Evolutionary conservation across 2,888 invertebrate species (phyloP).

Genomic region (Eupithecia pulchellata): DNA sequence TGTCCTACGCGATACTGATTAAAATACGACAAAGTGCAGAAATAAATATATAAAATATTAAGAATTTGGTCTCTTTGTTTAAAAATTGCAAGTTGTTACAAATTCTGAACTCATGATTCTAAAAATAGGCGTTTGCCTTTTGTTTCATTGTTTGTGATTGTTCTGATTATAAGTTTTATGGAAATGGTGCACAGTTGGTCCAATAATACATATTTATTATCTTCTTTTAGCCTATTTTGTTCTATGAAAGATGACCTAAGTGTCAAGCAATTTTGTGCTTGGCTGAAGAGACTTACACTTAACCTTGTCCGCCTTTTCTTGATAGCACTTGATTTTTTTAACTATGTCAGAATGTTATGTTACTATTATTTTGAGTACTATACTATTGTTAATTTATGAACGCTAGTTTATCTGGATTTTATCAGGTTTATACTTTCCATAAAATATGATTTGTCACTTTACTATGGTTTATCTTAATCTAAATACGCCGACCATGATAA

Average conservation of each 20-base stretch:
- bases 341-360: too few species aligned
- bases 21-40: conserved; percentile 22
- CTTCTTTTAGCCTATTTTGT: background rate
- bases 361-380: too few species aligned
- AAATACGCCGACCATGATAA: background rate
- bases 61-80: conserved; percentile 66
- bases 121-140: conserved; percentile 66
- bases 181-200: background rate
- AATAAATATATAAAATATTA: conserved; percentile 5
- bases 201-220: background rate
- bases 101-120: conserved; percentile 56
- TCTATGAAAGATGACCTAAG: background rate
- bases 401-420: conserved; percentile 11
- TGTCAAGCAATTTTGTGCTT: background rate
- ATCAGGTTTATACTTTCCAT: conserved; percentile 25
- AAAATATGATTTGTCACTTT: conserved; percentile 20
- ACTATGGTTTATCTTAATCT: conserved; percentile 13
- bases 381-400: background rate
- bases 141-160: conserved; percentile 48
- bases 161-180: background rate
- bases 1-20: conserved; percentile 32
- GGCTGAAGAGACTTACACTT: background rate
- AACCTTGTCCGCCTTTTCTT: background rate
- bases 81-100: conserved; percentile 77
- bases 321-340: background rate